Conservation (phyloP, 2,888 invertebrate species). For the Hoplodrina ambigua region DNA sequence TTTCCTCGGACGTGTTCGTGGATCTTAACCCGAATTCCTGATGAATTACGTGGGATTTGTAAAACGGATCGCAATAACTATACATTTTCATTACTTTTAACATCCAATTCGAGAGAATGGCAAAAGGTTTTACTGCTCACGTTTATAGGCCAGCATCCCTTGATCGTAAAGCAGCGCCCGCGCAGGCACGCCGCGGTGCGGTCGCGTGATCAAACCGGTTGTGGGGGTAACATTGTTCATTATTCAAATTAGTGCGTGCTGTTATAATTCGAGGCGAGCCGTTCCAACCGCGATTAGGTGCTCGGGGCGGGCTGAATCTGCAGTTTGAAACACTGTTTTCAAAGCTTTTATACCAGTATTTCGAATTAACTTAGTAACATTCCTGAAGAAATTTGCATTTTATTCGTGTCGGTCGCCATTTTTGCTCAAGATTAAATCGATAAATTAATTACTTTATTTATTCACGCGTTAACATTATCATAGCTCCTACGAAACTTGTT, state of each 20-base stretch:
- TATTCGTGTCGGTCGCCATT: constrained; percentile 31
- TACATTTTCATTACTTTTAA: constrained; percentile 61
- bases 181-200: constrained; percentile 66
- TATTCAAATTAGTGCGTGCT: constrained; percentile 88
- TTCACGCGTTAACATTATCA: constrained; percentile 52
- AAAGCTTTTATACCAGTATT: constrained; percentile 41
- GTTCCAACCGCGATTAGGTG: constrained; percentile 75
- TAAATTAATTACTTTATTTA: constrained; percentile 60
- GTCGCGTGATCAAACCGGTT: constrained; percentile 86
- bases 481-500: constrained; percentile 54
- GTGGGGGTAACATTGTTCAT: constrained; percentile 85
- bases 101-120: constrained; percentile 68
- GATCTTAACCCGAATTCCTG: constrained; percentile 43
- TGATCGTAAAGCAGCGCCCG: constrained; percentile 74
- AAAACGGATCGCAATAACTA: constrained; percentile 61
- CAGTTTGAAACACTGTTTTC: constrained; percentile 59
- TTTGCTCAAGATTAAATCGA: constrained; percentile 33
- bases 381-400: constrained; percentile 44
- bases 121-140: constrained; percentile 73
- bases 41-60: constrained; percentile 52
- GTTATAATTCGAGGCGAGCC: constrained; percentile 83
- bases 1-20: constrained; percentile 38
- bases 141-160: constrained; percentile 81
- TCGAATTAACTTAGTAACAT: constrained; percentile 30
- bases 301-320: constrained; percentile 54